A percentile compares a stretch with the other conserved stretches of the same genome.
Evolutionary conservation across 1,140 invertebrate genomes (phyloP).

Genomic region (Orchestia grillus): DNA sequence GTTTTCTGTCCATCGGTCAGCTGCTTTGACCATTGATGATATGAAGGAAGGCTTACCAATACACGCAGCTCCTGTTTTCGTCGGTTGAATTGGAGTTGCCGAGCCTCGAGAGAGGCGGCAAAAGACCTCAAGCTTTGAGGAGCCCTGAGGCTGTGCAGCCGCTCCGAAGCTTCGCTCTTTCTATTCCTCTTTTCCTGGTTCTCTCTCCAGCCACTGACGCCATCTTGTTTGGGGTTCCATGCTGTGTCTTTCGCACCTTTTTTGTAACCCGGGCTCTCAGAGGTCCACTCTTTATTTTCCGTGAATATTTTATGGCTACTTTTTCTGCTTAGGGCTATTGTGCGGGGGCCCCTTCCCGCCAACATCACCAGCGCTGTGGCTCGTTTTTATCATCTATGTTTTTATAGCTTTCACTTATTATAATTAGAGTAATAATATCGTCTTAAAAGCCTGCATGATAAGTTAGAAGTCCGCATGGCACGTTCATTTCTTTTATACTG

Average conservation of each 20-base stretch:
- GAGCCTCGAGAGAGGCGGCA: neutral
- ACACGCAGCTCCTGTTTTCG: neutral
- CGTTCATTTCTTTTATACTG: neutral
- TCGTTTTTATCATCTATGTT: neutral
- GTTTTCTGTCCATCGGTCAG: neutral
- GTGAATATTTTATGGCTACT: conserved; percentile 11
- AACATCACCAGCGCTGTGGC: neutral
- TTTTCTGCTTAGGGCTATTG: conserved; percentile 37
- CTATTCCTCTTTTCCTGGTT: neutral
- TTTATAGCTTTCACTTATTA: neutral
- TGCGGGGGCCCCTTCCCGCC: conserved; percentile 5
- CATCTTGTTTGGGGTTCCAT: conserved; percentile 3
- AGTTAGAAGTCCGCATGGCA: neutral
- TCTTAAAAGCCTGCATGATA: no score
- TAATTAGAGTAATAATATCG: no score
- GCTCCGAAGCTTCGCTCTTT: neutral
- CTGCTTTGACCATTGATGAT: neutral
- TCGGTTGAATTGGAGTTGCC: neutral
- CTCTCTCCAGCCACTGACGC: neutral
- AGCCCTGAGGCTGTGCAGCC: no score
- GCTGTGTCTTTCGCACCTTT: conserved; percentile 39
- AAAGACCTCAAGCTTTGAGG: neutral
- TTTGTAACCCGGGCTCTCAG: neutral
- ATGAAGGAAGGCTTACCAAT: neutral
- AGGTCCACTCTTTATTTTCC: conserved; percentile 2